A percentile compares a stretch with the other conserved stretches of the same genome.
phyloP scores from a whole-genome alignment of 2,797 vertebrate species.

The Tolypeutes matacus region DNA sequence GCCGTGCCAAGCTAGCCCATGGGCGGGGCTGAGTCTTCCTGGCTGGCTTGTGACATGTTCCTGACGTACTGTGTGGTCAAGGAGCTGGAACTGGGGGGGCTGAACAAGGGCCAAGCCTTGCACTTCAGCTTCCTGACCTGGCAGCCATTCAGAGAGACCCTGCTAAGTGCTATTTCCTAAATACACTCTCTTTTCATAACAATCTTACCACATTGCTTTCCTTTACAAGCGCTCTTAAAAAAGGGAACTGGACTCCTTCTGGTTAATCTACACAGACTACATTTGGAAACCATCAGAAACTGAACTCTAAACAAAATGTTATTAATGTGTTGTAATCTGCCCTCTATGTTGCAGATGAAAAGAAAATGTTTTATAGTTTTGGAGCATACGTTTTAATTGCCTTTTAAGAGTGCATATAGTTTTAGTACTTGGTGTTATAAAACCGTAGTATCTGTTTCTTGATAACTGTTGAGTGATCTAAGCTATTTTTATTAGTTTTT shows the following conservation, averaged over 20 bases:
- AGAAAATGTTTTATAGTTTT: slow-evolving; percentile 95
- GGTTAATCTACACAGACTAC: slow-evolving; percentile 94
- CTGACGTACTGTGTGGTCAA: slow-evolving; percentile 93
- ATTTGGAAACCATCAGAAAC: slow-evolving; percentile 97
- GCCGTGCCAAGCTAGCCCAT: slow-evolving; percentile 88
- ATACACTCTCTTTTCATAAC: slow-evolving; percentile 94
- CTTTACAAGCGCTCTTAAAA: slow-evolving; percentile 92
- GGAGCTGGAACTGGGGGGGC: slow-evolving; percentile 89
- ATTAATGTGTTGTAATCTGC: slow-evolving; percentile 96
- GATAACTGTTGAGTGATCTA: slow-evolving; percentile 92
- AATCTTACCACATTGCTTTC: slow-evolving; percentile 94
- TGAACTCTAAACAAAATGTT: slow-evolving; percentile 97
- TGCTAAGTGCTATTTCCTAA: slow-evolving; percentile 96
- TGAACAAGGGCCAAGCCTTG: slow-evolving; percentile 93
- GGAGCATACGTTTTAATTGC: slow-evolving; percentile 92
- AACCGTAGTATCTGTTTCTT: slow-evolving; percentile 94
- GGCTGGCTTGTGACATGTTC: slow-evolving; percentile 89
- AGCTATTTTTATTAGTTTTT: slow-evolving; percentile 92
- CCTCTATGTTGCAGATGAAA: slow-evolving; percentile 95
- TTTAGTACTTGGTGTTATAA: slow-evolving; percentile 92
- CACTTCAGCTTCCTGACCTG: slow-evolving; percentile 96
- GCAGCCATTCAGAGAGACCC: slow-evolving; percentile 94
- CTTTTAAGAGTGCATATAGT: slow-evolving; percentile 92
- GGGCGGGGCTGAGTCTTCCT: slow-evolving; percentile 86
- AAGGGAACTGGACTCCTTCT: slow-evolving; percentile 91